Percentiles rank a stretch among this genome's conserved stretches.
Conservation (phyloP, 2,888 invertebrate species). For the Adineta ricciae region DNA sequence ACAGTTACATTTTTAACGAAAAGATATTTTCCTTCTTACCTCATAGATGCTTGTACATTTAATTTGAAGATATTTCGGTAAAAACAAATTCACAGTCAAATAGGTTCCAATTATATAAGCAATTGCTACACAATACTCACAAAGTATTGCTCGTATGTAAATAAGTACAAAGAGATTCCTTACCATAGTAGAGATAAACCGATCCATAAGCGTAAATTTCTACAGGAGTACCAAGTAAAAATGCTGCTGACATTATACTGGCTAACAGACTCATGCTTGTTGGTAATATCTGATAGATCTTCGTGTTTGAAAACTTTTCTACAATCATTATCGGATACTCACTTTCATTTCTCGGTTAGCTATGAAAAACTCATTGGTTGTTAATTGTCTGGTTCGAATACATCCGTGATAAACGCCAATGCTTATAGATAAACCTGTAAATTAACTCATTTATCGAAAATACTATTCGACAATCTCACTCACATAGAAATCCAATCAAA, state of each 20-base stretch:
- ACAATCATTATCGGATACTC: no score
- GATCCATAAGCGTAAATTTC: conserved; percentile 26
- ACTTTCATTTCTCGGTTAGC: not conserved
- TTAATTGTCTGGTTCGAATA: not conserved
- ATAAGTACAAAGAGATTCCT: no score
- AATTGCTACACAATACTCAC: not conserved
- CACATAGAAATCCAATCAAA: not conserved
- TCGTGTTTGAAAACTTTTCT: no score
- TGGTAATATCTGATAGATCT: conserved; percentile 16
- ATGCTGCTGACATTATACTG: conserved; percentile 19
- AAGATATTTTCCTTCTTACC: conserved; percentile 36
- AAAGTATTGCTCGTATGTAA: no score
- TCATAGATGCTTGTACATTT: conserved; percentile 43
- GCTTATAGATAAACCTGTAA: not conserved
- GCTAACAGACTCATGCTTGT: conserved; percentile 24
- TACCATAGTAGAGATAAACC: conserved; percentile 19
- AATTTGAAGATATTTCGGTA: conserved; percentile 42
- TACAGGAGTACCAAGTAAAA: conserved; percentile 25
- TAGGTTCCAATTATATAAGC: conserved; percentile 8
- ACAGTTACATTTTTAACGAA: no score
- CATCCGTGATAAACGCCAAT: not conserved
- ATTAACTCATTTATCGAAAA: no score
- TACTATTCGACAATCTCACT: no score
- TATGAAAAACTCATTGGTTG: not conserved
- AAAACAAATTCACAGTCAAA: conserved; percentile 54